Evolutionary conservation across 2,797 vertebrate genomes (phyloP).

Genomic region (Triplophysa yarkandensis): DNA sequence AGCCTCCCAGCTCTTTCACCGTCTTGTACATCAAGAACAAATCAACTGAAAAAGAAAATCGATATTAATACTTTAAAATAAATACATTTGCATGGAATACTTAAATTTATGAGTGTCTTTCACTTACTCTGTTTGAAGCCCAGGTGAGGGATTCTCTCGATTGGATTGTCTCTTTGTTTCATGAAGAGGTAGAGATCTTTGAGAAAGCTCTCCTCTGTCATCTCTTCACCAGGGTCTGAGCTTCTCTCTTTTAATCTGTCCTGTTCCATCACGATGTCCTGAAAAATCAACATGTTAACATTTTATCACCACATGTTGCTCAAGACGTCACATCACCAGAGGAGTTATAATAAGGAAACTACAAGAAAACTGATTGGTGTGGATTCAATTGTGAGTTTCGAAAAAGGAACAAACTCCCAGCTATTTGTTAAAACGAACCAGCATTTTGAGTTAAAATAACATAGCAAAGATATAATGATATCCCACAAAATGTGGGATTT

Average conservation of each 20-base stretch:
- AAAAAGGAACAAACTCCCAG: too few species aligned
- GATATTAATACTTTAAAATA: background rate
- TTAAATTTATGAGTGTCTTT: background rate
- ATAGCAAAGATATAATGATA: too few species aligned
- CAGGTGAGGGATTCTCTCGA: slow-evolving; percentile 80
- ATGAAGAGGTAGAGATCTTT: slow-evolving; percentile 77
- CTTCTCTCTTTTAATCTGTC: slow-evolving; percentile 44
- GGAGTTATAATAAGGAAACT: too few species aligned
- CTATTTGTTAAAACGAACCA: too few species aligned
- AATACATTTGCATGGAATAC: background rate
- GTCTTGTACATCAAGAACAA: slow-evolving; percentile 78
- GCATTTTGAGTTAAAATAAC: too few species aligned
- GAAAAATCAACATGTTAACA: background rate
- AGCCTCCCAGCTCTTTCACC: slow-evolving; percentile 73
- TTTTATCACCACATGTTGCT: background rate
- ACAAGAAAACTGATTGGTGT: too few species aligned
- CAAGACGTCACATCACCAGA: background rate
- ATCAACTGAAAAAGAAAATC: slow-evolving; percentile 67
- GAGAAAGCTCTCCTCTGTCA: slow-evolving; percentile 71
- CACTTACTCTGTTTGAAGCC: slow-evolving; percentile 81
- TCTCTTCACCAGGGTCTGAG: slow-evolving; percentile 48
- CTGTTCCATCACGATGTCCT: slow-evolving; percentile 62
- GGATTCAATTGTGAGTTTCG: too few species aligned
- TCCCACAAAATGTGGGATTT: too few species aligned
- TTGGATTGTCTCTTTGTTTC: slow-evolving; percentile 75